Percentiles rank a stretch among this genome's conserved stretches.
phyloP scores from a whole-genome alignment of 2,797 vertebrate genomes.

The Prionace glauca region DNA sequence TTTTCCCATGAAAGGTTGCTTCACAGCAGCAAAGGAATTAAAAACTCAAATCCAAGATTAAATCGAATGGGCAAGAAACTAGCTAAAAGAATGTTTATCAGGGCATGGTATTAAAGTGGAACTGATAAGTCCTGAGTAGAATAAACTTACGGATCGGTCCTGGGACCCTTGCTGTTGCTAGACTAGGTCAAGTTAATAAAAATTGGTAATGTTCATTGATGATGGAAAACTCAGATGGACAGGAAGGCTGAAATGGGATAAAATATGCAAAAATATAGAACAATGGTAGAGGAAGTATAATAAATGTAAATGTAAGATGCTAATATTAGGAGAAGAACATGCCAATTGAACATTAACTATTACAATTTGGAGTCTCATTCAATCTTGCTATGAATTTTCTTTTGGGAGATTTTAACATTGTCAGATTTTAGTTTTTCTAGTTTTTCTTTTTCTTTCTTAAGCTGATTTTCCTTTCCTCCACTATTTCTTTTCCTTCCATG shows the following conservation, averaged over 20 bases:
- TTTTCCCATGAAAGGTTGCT: neutral
- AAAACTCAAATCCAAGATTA: neutral
- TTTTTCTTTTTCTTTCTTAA: neutral
- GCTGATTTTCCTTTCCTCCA: neutral
- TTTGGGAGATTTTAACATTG: neutral
- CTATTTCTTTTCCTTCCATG: neutral
- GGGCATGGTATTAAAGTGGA: neutral
- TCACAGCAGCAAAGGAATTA: neutral
- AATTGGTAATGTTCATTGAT: neutral
- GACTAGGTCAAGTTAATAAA: neutral
- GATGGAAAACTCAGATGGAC: neutral
- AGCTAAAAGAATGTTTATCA: neutral
- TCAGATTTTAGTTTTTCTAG: neutral
- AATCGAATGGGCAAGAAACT: neutral
- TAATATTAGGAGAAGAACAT: neutral
- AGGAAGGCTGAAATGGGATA: neutral
- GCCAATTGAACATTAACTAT: neutral
- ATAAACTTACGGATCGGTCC: neutral
- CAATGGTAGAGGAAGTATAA: neutral
- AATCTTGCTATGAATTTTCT: neutral
- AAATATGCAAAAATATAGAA: neutral
- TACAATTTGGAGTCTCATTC: neutral
- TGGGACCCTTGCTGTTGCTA: neutral
- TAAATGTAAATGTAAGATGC: neutral
- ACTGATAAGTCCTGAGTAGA: neutral